Conservation (phyloP, 2,797 vertebrate genomes). For the Eidolon dupreanum region DNA sequence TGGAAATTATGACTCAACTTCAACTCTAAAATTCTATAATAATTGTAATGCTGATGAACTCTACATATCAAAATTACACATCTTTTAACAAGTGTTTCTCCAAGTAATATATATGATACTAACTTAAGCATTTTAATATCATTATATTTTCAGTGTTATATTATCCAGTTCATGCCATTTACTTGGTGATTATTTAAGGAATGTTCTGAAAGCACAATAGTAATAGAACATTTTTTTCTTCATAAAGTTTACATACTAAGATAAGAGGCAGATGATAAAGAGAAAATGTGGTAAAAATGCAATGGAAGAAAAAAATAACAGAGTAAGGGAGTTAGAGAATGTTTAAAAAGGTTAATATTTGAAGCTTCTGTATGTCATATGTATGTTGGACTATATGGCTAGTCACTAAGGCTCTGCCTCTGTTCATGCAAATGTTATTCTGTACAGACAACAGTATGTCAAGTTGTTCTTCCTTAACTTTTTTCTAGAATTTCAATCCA, state of each 20-base stretch:
- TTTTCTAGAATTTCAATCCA: neutral
- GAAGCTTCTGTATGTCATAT: neutral
- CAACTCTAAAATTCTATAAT: neutral
- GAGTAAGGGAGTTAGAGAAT: neutral
- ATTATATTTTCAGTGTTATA: neutral
- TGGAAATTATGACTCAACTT: neutral
- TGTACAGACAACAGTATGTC: neutral
- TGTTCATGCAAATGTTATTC: neutral
- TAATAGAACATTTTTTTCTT: neutral
- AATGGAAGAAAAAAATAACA: neutral
- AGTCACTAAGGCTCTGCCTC: neutral
- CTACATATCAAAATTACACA: neutral
- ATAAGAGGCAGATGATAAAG: neutral
- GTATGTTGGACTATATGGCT: neutral
- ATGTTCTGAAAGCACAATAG: neutral
- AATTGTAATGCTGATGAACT: neutral
- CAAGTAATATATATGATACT: neutral
- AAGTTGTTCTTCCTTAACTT: neutral
- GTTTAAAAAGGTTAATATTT: neutral
- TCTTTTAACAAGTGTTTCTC: conserved; percentile 3
- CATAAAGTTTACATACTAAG: neutral
- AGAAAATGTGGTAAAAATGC: neutral
- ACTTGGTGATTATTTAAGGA: neutral
- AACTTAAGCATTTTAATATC: neutral
- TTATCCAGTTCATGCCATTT: neutral